Percentiles rank a stretch among this genome's conserved stretches.
Evolutionary conservation across 2,797 vertebrate genomes (phyloP).

Genomic region (Falco concolor): DNA sequence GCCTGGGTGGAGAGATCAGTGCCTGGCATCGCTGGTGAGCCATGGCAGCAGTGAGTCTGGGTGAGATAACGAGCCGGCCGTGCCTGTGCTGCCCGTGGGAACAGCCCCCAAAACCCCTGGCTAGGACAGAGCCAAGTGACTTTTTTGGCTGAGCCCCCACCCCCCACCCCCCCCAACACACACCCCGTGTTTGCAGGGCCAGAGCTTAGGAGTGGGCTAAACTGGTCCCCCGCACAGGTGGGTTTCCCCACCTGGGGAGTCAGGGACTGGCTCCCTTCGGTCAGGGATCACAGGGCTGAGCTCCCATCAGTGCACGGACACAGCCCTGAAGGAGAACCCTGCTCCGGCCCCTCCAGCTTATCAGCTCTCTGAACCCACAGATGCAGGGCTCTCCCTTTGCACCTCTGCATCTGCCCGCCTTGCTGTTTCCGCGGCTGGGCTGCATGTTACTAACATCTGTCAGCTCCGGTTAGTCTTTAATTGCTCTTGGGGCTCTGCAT

Average conservation of each 20-base stretch:
- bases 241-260: not conserved
- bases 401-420: not conserved
- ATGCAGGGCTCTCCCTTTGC: not conserved
- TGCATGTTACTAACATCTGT: constrained; percentile 6
- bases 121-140: not conserved
- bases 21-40: not conserved
- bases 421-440: not conserved
- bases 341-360: not conserved
- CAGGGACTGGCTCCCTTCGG: not conserved
- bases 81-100: rapidly evolving
- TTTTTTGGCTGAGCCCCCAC: not conserved
- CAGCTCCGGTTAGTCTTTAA: constrained; percentile 10
- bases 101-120: rapidly evolving
- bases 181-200: not conserved
- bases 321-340: not conserved
- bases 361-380: not conserved
- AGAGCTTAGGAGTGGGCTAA: not conserved
- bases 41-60: rapidly evolving
- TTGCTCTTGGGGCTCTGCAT: not conserved
- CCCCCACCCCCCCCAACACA: no score
- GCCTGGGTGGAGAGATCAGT: not conserved
- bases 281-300: not conserved
- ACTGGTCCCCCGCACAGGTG: not conserved
- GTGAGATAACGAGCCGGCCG: rapidly evolving
- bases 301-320: not conserved